phyloP scores from a whole-genome alignment of 2,888 invertebrate species.

The Ecdyonurus torrentis region DNA sequence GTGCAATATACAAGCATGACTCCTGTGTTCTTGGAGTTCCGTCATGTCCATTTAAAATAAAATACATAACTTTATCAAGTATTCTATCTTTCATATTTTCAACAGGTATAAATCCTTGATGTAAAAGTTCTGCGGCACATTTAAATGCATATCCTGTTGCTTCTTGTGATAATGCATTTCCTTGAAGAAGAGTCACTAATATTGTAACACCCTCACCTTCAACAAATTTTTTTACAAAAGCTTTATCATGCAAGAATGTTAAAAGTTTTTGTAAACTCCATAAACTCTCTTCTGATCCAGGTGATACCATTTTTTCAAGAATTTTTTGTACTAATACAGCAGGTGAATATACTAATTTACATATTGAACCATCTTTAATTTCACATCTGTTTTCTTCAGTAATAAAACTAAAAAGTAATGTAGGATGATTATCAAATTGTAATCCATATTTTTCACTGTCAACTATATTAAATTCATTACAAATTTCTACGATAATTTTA shows the following conservation, averaged over 20 bases:
- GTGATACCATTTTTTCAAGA: neutral
- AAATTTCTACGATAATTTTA: neutral
- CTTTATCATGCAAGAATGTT: neutral
- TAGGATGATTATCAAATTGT: neutral
- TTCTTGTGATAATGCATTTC: neutral
- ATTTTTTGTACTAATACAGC: neutral
- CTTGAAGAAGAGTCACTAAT: neutral
- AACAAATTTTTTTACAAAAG: neutral
- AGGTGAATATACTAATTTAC: neutral
- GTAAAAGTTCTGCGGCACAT: neutral
- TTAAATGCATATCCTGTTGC: neutral
- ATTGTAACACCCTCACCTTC: neutral
- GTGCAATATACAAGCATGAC: neutral
- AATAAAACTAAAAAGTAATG: neutral
- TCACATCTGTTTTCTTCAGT: neutral
- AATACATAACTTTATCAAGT: neutral
- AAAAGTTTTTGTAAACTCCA: neutral
- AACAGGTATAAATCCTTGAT: neutral
- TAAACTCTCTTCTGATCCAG: neutral
- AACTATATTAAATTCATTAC: neutral
- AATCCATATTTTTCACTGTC: neutral
- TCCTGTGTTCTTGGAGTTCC: neutral
- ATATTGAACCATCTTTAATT: neutral
- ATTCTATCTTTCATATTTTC: neutral
- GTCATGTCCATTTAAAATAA: neutral